phyloP scores from a whole-genome alignment of 2,888 invertebrate species.

The Dasysyrphus albostriatus region DNA sequence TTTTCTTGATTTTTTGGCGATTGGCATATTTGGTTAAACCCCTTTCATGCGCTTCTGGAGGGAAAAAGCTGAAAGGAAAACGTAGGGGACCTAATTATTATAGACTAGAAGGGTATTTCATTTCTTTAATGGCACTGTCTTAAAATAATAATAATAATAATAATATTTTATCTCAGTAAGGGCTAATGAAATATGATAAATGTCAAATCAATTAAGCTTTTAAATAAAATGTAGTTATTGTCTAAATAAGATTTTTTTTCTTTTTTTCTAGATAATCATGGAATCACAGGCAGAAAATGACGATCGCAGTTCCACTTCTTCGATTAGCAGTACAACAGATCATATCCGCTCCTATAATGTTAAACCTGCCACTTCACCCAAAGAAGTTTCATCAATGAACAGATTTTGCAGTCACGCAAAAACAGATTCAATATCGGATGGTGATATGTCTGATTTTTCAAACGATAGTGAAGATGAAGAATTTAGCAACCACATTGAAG shows the following conservation, averaged over 20 bases:
- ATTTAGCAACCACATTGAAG: slow-evolving; percentile 80
- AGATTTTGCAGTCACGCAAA: slow-evolving; percentile 78
- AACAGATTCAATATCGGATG: slow-evolving; percentile 82
- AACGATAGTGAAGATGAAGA: slow-evolving; percentile 90
- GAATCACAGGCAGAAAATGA: slow-evolving; percentile 69
- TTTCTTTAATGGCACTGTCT: too few relatives aligned
- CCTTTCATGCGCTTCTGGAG: too few relatives aligned
- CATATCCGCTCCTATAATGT: slow-evolving; percentile 13
- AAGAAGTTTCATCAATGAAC: slow-evolving; percentile 27
- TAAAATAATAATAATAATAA: too few relatives aligned
- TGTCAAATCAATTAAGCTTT: too few relatives aligned
- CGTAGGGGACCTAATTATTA: too few relatives aligned
- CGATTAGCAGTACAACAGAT: slow-evolving; percentile 63
- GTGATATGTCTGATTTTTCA: slow-evolving; percentile 87
- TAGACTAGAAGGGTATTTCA: too few relatives aligned
- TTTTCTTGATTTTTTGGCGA: too few relatives aligned
- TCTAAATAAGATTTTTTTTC: too few relatives aligned
- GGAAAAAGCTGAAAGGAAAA: too few relatives aligned
- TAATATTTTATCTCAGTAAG: too few relatives aligned
- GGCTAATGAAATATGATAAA: too few relatives aligned
- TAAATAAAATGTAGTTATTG: not conserved
- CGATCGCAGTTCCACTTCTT: slow-evolving; percentile 66
- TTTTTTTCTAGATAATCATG: slow-evolving; percentile 36
- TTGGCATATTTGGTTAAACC: too few relatives aligned
- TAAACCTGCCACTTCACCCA: slow-evolving; percentile 33